These are phyloP conservation scores for Drosophila murphyi DNA, from an alignment of 1,140 invertebrate species.

Conservation along the genomic window DNA sequence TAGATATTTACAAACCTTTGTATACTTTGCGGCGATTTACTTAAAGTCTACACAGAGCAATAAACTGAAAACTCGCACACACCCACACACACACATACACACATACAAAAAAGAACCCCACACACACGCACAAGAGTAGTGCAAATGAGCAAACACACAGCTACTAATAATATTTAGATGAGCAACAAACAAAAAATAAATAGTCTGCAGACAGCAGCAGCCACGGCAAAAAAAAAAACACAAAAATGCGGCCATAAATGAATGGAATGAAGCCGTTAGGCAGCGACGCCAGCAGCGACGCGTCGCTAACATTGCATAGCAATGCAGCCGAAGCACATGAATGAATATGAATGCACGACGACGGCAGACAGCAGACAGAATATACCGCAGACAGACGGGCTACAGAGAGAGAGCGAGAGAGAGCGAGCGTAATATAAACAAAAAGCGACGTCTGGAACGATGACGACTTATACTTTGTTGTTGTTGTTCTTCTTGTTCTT, in stretches of 20 bases:
- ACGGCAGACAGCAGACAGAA: conserved; percentile 48
- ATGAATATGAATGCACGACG: conserved; percentile 66
- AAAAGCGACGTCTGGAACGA: conserved; percentile 37
- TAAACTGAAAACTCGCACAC: conserved; percentile 32
- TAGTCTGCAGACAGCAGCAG: conserved; percentile 38
- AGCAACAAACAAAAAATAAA: conserved; percentile 2
- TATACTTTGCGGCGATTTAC: conserved; percentile 44
- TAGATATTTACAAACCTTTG: conserved; percentile 74
- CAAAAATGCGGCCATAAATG: conserved; percentile 72
- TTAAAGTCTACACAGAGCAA: conserved; percentile 51
- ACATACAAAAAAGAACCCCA: conserved; percentile 8
- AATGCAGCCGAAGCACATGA: conserved; percentile 59
- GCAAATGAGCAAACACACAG: conserved; percentile 50
- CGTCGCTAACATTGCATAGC: conserved; percentile 14
- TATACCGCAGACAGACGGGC: conserved; percentile 33
- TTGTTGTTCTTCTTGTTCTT: conserved; percentile 19
- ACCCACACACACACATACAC: conserved; percentile 1
- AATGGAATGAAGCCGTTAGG: conserved; percentile 64
- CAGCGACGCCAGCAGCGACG: conserved; percentile 28
- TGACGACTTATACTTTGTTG: conserved; percentile 8
- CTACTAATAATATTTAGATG: conserved; percentile 32
- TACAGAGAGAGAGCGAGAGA: conserved; percentile 8
- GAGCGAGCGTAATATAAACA: conserved; percentile 26
- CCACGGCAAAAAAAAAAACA: conserved; percentile 19
- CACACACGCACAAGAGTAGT: conserved; percentile 52